Conservation (phyloP, 2,797 vertebrate species). For the Podarcis lilfordi region DNA sequence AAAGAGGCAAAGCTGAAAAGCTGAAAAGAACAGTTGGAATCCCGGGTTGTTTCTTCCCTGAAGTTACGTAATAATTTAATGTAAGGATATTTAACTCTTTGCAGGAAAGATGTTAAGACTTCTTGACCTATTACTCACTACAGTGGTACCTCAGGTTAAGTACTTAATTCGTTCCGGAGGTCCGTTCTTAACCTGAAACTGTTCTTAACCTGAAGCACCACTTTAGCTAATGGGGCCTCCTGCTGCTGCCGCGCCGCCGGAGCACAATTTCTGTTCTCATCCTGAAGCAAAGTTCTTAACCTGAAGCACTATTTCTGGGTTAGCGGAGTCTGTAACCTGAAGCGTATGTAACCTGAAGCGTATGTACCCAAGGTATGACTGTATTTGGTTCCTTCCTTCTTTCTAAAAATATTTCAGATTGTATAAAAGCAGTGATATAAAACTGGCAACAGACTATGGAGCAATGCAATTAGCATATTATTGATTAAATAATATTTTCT, state of each 20-base stretch:
- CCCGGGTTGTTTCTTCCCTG: slow-evolving; percentile 29
- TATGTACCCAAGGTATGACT: no score
- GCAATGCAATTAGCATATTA: not conserved
- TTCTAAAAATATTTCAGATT: slow-evolving; percentile 55
- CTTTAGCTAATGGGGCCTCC: no score
- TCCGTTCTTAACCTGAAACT: no score
- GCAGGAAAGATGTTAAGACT: slow-evolving; percentile 50
- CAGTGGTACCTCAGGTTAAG: no score
- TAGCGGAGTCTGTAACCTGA: no score
- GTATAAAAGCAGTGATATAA: not conserved
- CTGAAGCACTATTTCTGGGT: no score
- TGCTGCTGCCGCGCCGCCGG: rapidly evolving
- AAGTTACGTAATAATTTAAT: slow-evolving; percentile 61
- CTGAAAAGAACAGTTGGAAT: slow-evolving; percentile 37
- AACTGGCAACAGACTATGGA: not conserved
- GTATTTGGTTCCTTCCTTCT: not conserved
- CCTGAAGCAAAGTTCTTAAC: no score
- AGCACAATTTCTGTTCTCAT: no score
- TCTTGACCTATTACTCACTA: slow-evolving; percentile 45
- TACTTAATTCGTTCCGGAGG: no score
- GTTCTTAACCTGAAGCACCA: no score
- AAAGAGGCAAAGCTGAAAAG: slow-evolving; percentile 6
- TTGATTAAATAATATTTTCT: not conserved
- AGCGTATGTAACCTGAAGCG: no score
- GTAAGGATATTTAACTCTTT: slow-evolving; percentile 35